phyloP scores from a whole-genome alignment of 2,888 invertebrate species.

The Monochamus alternatus region DNA sequence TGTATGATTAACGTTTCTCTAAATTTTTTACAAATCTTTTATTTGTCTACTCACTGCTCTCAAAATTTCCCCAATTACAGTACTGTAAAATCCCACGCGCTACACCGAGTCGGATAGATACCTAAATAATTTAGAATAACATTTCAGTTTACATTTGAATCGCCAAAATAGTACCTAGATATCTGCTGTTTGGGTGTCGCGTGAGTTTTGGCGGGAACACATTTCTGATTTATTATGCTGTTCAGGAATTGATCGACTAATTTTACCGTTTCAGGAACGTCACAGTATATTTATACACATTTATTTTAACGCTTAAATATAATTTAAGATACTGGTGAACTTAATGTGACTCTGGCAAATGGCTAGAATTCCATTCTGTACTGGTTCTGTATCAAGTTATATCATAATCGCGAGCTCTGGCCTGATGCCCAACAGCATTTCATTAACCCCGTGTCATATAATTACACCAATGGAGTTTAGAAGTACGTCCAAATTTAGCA shows the following conservation, averaged over 20 bases:
- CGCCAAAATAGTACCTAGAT: slow-evolving; percentile 2
- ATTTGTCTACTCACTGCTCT: no score
- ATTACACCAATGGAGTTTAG: slow-evolving; percentile 2
- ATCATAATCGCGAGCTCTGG: slow-evolving; percentile 12
- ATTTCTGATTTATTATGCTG: not conserved
- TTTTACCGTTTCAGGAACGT: not conserved
- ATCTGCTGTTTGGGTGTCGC: not conserved
- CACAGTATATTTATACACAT: not conserved
- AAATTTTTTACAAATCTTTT: no score
- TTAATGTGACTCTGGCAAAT: slow-evolving; percentile 13
- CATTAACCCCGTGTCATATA: slow-evolving; percentile 22
- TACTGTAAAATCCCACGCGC: not conserved
- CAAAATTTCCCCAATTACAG: not conserved
- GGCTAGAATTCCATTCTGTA: slow-evolving; percentile 14
- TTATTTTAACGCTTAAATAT: not conserved
- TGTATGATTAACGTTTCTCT: no score
- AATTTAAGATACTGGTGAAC: slow-evolving; percentile 7
- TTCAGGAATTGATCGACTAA: not conserved
- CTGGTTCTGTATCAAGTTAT: slow-evolving; percentile 21
- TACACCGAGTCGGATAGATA: not conserved
- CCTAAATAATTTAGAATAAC: not conserved
- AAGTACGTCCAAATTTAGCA: slow-evolving; percentile 10
- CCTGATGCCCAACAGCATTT: slow-evolving; percentile 7
- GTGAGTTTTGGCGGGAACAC: slow-evolving; percentile 1
- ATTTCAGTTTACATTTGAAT: not conserved